Percentiles rank a stretch among this genome's conserved stretches.
These are phyloP conservation scores for Eupsittula cactorum DNA, from an alignment of 2,113 vertebrate species.

Conservation along the genomic window DNA sequence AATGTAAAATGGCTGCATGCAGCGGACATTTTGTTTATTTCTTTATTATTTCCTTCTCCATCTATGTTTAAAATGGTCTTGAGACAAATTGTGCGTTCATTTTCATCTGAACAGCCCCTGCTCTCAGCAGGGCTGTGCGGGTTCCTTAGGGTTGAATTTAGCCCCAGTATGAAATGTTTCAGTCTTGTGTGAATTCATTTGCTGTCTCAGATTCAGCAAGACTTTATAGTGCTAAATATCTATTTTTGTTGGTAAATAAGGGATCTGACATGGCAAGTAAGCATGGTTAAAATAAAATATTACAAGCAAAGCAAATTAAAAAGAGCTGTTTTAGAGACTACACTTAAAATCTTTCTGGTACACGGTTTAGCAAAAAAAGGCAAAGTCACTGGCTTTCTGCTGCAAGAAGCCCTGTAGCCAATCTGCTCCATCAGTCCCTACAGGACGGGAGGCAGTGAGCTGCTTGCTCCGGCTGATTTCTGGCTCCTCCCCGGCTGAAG, in stretches of 20 bases:
- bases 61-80: background rate
- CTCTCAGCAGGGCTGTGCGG: background rate
- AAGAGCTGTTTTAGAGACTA: background rate
- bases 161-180: background rate
- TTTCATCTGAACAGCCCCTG: background rate
- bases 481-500: background rate
- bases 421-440: background rate
- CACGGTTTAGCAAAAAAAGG: background rate
- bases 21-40: background rate
- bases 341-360: background rate
- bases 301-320: background rate
- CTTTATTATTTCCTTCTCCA: background rate
- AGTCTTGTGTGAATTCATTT: background rate
- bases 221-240: background rate
- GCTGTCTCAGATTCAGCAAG: background rate
- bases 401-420: background rate
- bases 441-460: background rate
- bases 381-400: background rate
- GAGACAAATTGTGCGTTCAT: accelerated
- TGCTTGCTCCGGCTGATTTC: background rate
- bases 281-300: background rate
- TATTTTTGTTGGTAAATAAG: background rate
- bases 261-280: background rate
- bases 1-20: background rate
- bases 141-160: background rate